Conservation (phyloP, 2,797 vertebrate species). For the Xerus rutilus region DNA sequence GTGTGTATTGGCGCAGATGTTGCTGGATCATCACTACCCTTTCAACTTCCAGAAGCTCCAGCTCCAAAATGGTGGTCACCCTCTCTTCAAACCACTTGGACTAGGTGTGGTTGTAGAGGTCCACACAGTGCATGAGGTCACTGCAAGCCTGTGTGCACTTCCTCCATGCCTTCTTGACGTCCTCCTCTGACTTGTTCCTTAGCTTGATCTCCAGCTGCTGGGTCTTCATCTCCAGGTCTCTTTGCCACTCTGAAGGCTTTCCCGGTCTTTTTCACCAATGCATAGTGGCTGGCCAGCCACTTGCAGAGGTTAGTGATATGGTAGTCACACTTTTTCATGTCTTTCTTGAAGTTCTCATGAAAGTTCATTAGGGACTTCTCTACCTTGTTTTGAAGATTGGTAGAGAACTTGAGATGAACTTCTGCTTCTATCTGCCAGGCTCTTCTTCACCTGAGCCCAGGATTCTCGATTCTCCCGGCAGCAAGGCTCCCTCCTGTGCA, state of each 20-base stretch:
- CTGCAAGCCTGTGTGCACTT: slow-evolving; percentile 98
- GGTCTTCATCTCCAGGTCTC: slow-evolving; percentile 97
- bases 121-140: slow-evolving; percentile 79
- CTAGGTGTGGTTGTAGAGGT: too few relatives aligned
- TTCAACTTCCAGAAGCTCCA: too few relatives aligned
- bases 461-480: too few relatives aligned
- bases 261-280: slow-evolving; percentile 90
- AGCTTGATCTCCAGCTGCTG: slow-evolving; percentile 98
- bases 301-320: slow-evolving; percentile 96
- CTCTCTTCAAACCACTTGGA: too few relatives aligned
- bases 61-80: too few relatives aligned
- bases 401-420: too few relatives aligned
- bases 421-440: too few relatives aligned
- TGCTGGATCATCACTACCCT: too few relatives aligned
- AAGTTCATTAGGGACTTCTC: slow-evolving; percentile 97
- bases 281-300: slow-evolving; percentile 94
- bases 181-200: slow-evolving; percentile 97
- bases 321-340: slow-evolving; percentile 98
- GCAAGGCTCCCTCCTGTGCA: too few relatives aligned
- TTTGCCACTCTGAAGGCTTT: slow-evolving; percentile 97
- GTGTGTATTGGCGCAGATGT: slow-evolving; percentile 94
- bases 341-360: slow-evolving; percentile 98
- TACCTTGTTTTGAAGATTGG: slow-evolving; percentile 96
- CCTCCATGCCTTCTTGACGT: slow-evolving; percentile 97
- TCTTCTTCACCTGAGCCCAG: too few relatives aligned